Percentiles rank a stretch among this genome's conserved stretches.
phyloP scores from a whole-genome alignment of 2,888 invertebrate genomes.

The Drosophila greeni region DNA sequence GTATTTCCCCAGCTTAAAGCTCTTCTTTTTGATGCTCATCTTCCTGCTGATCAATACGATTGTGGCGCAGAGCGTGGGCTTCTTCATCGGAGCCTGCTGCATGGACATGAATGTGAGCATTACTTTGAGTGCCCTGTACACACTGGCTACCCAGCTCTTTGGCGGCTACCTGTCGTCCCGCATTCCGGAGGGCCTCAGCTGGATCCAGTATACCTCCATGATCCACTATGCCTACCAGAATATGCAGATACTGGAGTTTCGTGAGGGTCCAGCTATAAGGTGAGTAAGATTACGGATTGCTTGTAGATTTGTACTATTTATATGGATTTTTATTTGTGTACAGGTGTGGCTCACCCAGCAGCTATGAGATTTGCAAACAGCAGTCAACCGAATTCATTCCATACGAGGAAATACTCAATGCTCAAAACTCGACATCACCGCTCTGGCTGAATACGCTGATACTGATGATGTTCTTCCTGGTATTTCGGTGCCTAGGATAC shows the following conservation, averaged over 20 bases:
- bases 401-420: slow-evolving; percentile 83
- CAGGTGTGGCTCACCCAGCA: slow-evolving; percentile 85
- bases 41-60: slow-evolving; percentile 86
- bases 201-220: slow-evolving; percentile 87
- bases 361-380: slow-evolving; percentile 83
- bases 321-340: slow-evolving; percentile 11
- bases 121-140: slow-evolving; percentile 87
- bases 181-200: slow-evolving; percentile 86
- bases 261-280: slow-evolving; percentile 84
- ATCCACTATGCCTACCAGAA: slow-evolving; percentile 89
- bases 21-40: slow-evolving; percentile 84
- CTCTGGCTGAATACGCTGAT: slow-evolving; percentile 87
- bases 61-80: slow-evolving; percentile 88
- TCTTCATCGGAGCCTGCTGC: slow-evolving; percentile 88
- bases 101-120: slow-evolving; percentile 88
- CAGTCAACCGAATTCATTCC: slow-evolving; percentile 81
- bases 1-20: slow-evolving; percentile 79
- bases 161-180: slow-evolving; percentile 87
- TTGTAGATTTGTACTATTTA: neutral
- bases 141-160: slow-evolving; percentile 87
- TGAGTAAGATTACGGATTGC: slow-evolving; percentile 77
- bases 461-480: slow-evolving; percentile 84
- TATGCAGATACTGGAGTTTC: slow-evolving; percentile 88
- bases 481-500: slow-evolving; percentile 86
- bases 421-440: slow-evolving; percentile 83